A percentile compares a stretch with the other conserved stretches of the same genome.
Conservation (phyloP, 2,797 vertebrate species). For the Sebastes minor region DNA sequence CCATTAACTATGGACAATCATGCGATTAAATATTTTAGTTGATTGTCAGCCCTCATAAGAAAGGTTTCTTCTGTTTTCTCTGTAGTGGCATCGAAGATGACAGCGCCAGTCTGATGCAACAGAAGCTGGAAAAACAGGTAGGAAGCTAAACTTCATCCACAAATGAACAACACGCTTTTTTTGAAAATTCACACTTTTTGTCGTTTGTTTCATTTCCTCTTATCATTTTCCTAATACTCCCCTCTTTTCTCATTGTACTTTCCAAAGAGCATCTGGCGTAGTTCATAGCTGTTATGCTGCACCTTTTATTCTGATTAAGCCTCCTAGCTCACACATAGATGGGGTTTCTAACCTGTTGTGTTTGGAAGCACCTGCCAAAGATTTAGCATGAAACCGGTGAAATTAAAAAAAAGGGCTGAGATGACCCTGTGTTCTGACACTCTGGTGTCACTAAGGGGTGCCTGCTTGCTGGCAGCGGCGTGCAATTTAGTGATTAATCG, state of each 20-base stretch:
- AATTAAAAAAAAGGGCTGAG: background rate
- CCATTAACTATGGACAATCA: no score
- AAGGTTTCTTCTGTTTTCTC: conserved; percentile 36
- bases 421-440: background rate
- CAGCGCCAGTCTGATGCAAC: conserved; percentile 87
- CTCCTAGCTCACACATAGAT: background rate
- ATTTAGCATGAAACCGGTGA: background rate
- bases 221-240: background rate
- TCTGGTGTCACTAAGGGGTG: background rate
- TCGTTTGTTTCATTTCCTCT: background rate
- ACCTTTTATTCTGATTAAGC: background rate
- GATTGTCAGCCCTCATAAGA: background rate
- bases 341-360: background rate
- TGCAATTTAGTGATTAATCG: conserved; percentile 6
- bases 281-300: background rate
- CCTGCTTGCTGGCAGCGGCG: background rate
- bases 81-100: conserved; percentile 89
- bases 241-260: no score
- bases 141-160: background rate
- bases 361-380: background rate
- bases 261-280: background rate
- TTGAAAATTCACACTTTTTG: background rate
- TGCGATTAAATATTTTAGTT: no score
- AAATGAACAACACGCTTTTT: background rate
- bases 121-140: conserved; percentile 97